phyloP scores from a whole-genome alignment of 2,888 invertebrate genomes.

The Leucophenga maculata region DNA sequence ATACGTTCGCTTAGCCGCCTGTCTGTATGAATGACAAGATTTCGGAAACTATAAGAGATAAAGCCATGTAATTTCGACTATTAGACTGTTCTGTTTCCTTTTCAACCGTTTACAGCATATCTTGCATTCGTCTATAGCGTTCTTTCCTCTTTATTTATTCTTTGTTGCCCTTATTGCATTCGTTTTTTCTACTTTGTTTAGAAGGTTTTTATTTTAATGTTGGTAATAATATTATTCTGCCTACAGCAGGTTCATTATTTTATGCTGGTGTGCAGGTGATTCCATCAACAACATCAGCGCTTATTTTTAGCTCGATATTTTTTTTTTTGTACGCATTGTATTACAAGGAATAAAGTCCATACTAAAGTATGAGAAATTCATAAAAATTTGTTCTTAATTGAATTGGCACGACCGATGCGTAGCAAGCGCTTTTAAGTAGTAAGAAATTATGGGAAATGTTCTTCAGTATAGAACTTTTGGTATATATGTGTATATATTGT shows the following conservation, averaged over 20 bases:
- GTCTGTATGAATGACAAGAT: no score
- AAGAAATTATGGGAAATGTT: no score
- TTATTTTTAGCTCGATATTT: background rate
- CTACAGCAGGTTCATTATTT: constrained; percentile 67
- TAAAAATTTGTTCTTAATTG: constrained; percentile 15
- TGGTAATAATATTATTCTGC: constrained; percentile 61
- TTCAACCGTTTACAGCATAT: no score
- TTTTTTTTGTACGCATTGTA: background rate
- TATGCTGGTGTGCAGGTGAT: constrained; percentile 72
- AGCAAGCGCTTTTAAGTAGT: no score
- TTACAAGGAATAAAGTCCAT: background rate
- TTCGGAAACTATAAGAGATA: no score
- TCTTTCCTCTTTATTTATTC: constrained; percentile 45
- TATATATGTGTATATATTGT: no score
- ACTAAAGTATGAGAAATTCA: constrained; percentile 6
- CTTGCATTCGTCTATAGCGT: no score
- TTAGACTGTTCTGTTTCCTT: no score
- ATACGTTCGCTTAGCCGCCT: no score
- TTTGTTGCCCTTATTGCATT: constrained; percentile 10
- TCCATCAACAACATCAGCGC: constrained; percentile 31
- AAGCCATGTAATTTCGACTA: no score
- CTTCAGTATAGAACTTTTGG: no score
- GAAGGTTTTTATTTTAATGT: constrained; percentile 55
- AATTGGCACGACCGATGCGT: constrained; percentile 2
- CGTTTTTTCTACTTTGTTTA: constrained; percentile 44